phyloP scores from a whole-genome alignment of 2,888 invertebrate genomes.

The Protonemura montana region DNA sequence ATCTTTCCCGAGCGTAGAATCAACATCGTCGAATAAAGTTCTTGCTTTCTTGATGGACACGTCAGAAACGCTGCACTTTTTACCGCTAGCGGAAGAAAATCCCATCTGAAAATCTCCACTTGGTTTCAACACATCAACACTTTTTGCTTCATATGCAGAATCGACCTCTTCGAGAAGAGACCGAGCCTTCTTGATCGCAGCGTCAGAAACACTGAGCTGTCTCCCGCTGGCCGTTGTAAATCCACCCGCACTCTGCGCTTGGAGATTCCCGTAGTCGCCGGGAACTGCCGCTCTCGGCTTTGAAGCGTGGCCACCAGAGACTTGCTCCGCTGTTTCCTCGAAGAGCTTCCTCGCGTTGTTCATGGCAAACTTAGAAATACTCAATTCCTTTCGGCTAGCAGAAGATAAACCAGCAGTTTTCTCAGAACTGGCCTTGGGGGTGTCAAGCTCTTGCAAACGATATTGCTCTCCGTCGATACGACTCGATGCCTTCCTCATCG shows the following conservation, averaged over 20 bases:
- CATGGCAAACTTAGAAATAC: constrained; percentile 60
- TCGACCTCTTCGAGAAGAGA: constrained; percentile 56
- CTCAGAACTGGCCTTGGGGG: neutral
- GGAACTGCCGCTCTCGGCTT: too few relatives aligned
- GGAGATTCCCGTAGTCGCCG: neutral
- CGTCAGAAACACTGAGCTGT: constrained; percentile 58
- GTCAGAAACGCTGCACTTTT: constrained; percentile 56
- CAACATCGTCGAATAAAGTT: constrained; percentile 54
- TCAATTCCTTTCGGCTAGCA: constrained; percentile 53
- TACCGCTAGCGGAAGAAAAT: constrained; percentile 58
- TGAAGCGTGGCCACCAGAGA: neutral
- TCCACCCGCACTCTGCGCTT: constrained; percentile 35
- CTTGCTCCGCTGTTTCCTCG: constrained; percentile 47
- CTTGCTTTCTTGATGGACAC: constrained; percentile 54
- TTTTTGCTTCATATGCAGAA: constrained; percentile 47
- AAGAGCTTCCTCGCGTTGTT: constrained; percentile 52
- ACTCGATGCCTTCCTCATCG: constrained; percentile 54
- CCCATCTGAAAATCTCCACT: constrained; percentile 52
- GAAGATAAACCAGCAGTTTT: constrained; percentile 50
- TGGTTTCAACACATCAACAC: too few relatives aligned
- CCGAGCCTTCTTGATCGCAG: constrained; percentile 56
- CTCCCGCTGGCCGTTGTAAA: constrained; percentile 57
- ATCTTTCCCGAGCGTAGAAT: constrained; percentile 43
- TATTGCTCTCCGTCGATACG: constrained; percentile 54
- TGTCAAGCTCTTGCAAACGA: too few relatives aligned